A percentile compares a stretch with the other conserved stretches of the same genome.
These are phyloP conservation scores for Zoroaster sp. DNA, from an alignment of 53 echinoderm and acorn worm species.

Conservation along the genomic window DNA sequence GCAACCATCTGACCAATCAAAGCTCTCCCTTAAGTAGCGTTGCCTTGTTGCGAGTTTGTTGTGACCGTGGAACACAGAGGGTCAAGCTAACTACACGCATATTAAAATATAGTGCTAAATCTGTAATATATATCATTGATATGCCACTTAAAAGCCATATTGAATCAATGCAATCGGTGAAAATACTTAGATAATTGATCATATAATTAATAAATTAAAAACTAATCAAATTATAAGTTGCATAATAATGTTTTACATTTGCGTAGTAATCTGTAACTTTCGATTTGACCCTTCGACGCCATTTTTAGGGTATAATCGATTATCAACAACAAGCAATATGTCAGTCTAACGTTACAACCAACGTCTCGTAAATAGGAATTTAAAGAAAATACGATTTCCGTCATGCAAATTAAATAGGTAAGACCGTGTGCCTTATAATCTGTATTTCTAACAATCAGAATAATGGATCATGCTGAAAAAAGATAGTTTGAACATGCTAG, in stretches of 20 bases:
- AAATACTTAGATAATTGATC: background rate
- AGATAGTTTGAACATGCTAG: background rate
- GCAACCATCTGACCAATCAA: slow-evolving; percentile 39
- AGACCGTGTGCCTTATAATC: background rate
- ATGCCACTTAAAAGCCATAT: background rate
- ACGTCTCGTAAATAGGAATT: too few species aligned
- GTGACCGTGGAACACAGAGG: slow-evolving; percentile 13
- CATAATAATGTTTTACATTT: background rate
- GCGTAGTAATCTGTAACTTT: slow-evolving; percentile 39
- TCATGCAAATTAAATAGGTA: slow-evolving; percentile 16
- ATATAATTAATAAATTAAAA: background rate
- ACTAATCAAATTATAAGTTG: background rate
- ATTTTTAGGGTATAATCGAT: slow-evolving; percentile 25
- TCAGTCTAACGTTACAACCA: background rate
- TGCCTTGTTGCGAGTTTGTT: slow-evolving; percentile 56
- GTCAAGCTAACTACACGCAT: background rate
- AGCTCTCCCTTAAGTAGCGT: background rate
- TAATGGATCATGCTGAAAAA: background rate
- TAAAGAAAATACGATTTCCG: background rate
- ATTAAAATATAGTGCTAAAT: slow-evolving; percentile 4
- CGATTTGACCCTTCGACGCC: slow-evolving; percentile 7
- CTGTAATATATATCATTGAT: background rate
- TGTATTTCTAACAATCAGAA: background rate
- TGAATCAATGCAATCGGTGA: background rate
- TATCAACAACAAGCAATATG: slow-evolving; percentile 5